Percentiles rank a stretch among this genome's conserved stretches.
phyloP scores from a whole-genome alignment of 2,888 invertebrate genomes.

The Plagodis dolabraria region DNA sequence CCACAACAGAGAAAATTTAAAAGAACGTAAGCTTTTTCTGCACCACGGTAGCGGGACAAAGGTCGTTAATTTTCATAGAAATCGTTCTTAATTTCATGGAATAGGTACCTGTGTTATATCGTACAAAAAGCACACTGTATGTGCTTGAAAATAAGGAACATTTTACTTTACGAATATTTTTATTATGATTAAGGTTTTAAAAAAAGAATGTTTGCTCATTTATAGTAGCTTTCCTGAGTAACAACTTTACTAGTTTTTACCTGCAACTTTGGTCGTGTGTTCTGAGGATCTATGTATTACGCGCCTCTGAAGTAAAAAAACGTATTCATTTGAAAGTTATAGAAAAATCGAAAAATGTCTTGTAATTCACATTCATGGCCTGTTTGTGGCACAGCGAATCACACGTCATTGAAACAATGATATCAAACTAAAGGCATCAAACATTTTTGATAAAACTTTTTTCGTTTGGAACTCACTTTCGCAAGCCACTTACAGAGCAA shows the following conservation, averaged over 20 bases:
- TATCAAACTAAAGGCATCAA: too few species aligned
- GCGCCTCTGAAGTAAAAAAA: too few species aligned
- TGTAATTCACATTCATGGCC: too few species aligned
- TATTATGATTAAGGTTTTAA: conserved; percentile 22
- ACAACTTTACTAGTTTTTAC: background rate
- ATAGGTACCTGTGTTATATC: conserved; percentile 27
- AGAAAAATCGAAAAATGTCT: too few species aligned
- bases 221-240: background rate
- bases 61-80: conserved; percentile 38
- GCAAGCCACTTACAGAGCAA: too few species aligned
- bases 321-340: too few species aligned
- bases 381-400: too few species aligned
- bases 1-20: background rate
- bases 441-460: too few species aligned
- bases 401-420: too few species aligned
- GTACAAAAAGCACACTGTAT: conserved; percentile 11
- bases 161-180: conserved; percentile 16
- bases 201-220: background rate
- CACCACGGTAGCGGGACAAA: conserved; percentile 19
- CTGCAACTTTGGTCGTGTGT: background rate
- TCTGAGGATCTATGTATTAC: too few species aligned
- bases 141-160: conserved; percentile 3
- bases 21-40: conserved; percentile 6
- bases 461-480: too few species aligned
- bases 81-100: conserved; percentile 37